Base-by-base conservation (phyloP, 2,888 invertebrate species). In the Hymenopus coronatus region DNA sequence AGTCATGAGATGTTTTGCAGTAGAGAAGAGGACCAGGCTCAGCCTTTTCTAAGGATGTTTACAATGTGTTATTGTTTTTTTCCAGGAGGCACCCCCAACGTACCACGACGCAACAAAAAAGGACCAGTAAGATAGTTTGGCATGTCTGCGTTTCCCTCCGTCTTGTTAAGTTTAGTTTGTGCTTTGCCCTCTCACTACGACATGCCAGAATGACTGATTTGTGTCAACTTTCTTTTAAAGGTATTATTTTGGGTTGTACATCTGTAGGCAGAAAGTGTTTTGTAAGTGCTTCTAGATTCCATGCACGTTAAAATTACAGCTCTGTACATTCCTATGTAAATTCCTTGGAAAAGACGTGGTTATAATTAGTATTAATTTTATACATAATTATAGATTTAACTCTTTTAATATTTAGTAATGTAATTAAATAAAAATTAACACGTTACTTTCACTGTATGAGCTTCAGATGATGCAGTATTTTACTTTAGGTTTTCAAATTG, bases 51-150 rank as follows among this genome's bases (percentile, higher is more conserved):
- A 6, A 4, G 30, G 3, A 30, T 6, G 20, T 30, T 54, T 84
- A 30, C 40, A 33, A 85, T 84, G 15, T 88, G 15, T 88, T 27
- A 33, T 28, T 28, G 84, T 85, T 84, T 28, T 91, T 91, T 93
- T 94, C 85, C 93, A 97, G 97, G 97, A 97, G 94, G 96, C 96
- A 93, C 97, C 97, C 89, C 97, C 97, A 92, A 96, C 96, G 92
- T 97, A 97, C 94, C 96, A 96, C 92, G 96, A 97, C 92, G 96
- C 96, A 91, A 95, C 95, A 91, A 97, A 97, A 94, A 97, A 97
- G 93, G 94, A 96, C 92, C 96, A 97, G 93, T 97, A 95, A 95
- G 91, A 27, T 54, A 28, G 28, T 4, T 2, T 82, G 27, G 25
- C 84, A 70, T 83, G 8, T 20, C 83, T 28, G 15, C 15, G 54